These are phyloP conservation scores for Alethe castanea DNA, from an alignment of 2,113 vertebrate species.

Conservation along the genomic window DNA sequence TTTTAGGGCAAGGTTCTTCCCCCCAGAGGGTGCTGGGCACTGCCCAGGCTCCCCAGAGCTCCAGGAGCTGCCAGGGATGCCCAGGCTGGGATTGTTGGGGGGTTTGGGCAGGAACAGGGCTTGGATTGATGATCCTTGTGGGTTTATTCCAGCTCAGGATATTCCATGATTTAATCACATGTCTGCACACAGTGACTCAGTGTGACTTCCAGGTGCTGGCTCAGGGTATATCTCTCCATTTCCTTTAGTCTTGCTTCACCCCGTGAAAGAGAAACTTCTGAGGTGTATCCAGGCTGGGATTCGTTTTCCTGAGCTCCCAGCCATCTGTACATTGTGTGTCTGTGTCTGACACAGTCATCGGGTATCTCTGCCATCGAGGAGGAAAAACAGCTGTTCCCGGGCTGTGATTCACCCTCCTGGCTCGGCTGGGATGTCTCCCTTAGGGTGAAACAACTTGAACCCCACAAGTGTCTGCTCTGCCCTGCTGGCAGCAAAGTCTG, in stretches of 20 bases:
- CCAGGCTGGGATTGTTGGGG: background rate
- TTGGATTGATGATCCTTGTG: rapidly evolving
- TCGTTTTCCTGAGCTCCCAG: background rate
- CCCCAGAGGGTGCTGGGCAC: background rate
- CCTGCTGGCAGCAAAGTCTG: background rate
- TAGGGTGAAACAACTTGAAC: background rate
- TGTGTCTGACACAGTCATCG: background rate
- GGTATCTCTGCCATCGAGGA: background rate
- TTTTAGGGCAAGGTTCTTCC: background rate
- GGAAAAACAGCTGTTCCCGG: background rate
- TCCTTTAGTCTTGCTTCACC: background rate
- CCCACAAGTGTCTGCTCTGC: background rate
- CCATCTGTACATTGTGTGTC: background rate
- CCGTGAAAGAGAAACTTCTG: background rate
- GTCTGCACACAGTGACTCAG: background rate
- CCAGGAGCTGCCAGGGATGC: background rate
- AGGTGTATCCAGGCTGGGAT: background rate
- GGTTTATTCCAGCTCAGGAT: background rate
- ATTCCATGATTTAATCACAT: background rate
- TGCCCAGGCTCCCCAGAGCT: background rate
- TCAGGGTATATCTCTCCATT: background rate
- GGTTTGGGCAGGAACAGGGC: rapidly evolving
- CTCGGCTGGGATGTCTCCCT: background rate
- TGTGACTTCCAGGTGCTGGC: background rate
- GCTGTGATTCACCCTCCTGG: conserved; percentile 40